phyloP scores from a whole-genome alignment of 2,797 vertebrate genomes.

The Morus bassanus region DNA sequence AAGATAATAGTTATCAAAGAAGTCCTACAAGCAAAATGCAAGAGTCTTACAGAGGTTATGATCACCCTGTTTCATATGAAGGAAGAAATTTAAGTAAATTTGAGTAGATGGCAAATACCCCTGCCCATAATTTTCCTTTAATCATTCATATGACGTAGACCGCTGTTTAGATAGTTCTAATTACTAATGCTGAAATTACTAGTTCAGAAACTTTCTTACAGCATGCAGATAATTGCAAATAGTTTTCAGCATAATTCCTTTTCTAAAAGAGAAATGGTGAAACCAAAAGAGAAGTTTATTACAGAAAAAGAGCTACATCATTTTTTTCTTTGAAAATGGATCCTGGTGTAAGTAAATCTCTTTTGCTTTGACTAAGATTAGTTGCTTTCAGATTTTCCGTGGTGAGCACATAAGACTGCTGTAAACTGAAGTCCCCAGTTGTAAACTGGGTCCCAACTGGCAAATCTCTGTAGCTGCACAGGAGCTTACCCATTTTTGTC shows the following conservation, averaged over 20 bases:
- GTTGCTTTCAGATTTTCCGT: background rate
- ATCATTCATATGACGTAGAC: background rate
- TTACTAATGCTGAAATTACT: background rate
- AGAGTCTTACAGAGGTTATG: background rate
- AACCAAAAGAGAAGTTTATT: background rate
- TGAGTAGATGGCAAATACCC: background rate
- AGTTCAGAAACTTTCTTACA: background rate
- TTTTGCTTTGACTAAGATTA: background rate
- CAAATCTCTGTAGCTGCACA: background rate
- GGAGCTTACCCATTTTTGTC: background rate
- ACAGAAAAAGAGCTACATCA: background rate
- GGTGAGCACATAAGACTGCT: background rate
- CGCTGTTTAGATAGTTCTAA: background rate
- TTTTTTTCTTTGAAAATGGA: background rate
- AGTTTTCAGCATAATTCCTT: background rate
- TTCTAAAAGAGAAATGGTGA: background rate
- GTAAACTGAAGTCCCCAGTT: background rate
- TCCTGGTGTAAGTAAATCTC: background rate
- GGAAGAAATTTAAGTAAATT: background rate
- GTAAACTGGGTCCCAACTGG: background rate
- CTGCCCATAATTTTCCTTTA: background rate
- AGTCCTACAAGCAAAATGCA: background rate
- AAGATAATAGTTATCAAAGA: background rate
- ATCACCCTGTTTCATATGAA: background rate
- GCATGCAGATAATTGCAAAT: background rate